Evolutionary conservation across 2,888 invertebrate genomes (phyloP).

Genomic region (Himalopsyche anomala): DNA sequence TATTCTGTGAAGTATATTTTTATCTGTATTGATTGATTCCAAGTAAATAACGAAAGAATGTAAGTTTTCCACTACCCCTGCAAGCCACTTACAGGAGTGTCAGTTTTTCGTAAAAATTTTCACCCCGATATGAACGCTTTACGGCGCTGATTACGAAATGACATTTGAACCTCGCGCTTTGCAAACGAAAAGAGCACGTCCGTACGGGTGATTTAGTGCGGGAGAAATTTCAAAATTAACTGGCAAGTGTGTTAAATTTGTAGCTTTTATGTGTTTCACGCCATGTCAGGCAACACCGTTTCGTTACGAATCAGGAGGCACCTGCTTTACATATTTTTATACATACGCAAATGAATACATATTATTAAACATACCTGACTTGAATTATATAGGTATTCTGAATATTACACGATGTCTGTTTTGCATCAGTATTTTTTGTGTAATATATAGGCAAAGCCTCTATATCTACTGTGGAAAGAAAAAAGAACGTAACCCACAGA

Average conservation of each 20-base stretch:
- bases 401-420: conserved; percentile 55
- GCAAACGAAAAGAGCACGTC: conserved; percentile 47
- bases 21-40: background rate
- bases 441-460: conserved; percentile 49
- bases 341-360: conserved; percentile 52
- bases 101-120: conserved; percentile 69
- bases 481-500: background rate
- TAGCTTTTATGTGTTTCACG: conserved; percentile 61
- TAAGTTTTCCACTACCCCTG: conserved; percentile 13
- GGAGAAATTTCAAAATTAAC: conserved; percentile 58
- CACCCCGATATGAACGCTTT: conserved; percentile 73
- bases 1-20: too few relatives aligned
- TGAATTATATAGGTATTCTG: conserved; percentile 56
- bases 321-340: conserved; percentile 75
- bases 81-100: background rate
- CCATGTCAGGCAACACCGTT: conserved; percentile 59
- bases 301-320: conserved; percentile 75
- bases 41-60: background rate
- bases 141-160: conserved; percentile 68
- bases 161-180: conserved; percentile 54
- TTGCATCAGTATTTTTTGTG: conserved; percentile 24
- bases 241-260: conserved; percentile 56
- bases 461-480: background rate
- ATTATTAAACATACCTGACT: conserved; percentile 48
- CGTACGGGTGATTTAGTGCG: conserved; percentile 56